Evolutionary conservation across 2,888 invertebrate species (phyloP).

Genomic region (Prenolepis imparis): DNA sequence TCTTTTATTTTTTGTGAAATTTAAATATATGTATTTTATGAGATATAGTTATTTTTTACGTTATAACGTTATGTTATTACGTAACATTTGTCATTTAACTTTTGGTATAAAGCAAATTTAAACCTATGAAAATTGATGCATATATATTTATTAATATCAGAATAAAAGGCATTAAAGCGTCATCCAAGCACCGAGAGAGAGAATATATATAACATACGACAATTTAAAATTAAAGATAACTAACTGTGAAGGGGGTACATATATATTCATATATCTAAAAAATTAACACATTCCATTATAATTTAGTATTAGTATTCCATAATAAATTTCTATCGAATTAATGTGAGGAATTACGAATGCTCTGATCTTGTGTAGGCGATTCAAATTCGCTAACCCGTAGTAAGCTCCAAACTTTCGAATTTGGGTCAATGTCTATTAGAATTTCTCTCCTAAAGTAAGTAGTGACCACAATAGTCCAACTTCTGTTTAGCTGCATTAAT

Average conservation of each 20-base stretch:
- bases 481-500: conserved; percentile 6
- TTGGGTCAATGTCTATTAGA: conserved; percentile 44
- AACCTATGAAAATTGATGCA: neutral
- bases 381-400: neutral
- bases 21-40: neutral
- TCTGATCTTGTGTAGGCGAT: neutral
- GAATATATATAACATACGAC: neutral
- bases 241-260: neutral
- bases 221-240: neutral
- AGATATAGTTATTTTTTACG: neutral
- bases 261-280: neutral
- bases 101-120: neutral
- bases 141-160: neutral
- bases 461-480: conserved; percentile 6
- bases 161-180: neutral
- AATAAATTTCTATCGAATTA: conserved; percentile 24
- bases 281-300: neutral
- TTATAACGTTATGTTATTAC: neutral
- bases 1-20: conserved; percentile 6
- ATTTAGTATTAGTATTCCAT: too few relatives aligned
- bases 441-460: conserved; percentile 15
- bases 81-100: neutral
- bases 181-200: neutral
- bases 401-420: conserved; percentile 34
- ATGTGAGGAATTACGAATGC: neutral